Base-by-base conservation (phyloP, 2,888 invertebrate genomes). In the Cerastis leucographa region DNA sequence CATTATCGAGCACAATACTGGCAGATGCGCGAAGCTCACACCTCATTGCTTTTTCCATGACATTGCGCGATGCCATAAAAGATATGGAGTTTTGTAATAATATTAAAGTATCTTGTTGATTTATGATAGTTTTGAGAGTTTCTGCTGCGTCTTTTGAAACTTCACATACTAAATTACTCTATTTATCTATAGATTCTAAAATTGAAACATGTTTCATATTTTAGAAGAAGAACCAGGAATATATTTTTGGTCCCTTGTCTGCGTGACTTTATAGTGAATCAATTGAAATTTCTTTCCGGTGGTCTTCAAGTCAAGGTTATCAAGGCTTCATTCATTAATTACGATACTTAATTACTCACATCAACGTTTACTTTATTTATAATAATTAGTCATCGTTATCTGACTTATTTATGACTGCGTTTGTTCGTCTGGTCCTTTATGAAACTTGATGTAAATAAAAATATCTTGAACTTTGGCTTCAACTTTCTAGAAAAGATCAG, bases 31-130 rank as follows among this genome's bases (percentile, higher is more conserved):
- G 87, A 85, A 87, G 89, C 92, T 94, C 90, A 94, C 95, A 95
- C 94, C 91, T 95, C 96, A 96, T 96, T 96, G 94, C 93, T 89
- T 94, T 93, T 96, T 96, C 96, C 96, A 91, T 96, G 95, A 96
- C 96, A 96, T 96, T 96, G 94, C 93, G 78, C 92, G 92, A 93
- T 91, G 89, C 92, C 92, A 95, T 96, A 95, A 95, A 96, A 94
- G 90, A 94, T 94, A 94, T 95, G 92, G 92, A 92, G 86, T 94
- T 94, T 91, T 92, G 93, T 91, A 91, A 94, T 95, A 93, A 92
- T 90, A 91, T 91, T 88, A 91, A 89, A 92, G 90, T 89, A 89
- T 89, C 88, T 66, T 78, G 66, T 73, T 90, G 91, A 92, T 93
- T 92, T 92, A 92, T 89, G 76, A 80, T 84, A 74, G 83, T 86